Base-by-base conservation (phyloP, 2,113 vertebrate species). In the Dromiciops gliroides region DNA sequence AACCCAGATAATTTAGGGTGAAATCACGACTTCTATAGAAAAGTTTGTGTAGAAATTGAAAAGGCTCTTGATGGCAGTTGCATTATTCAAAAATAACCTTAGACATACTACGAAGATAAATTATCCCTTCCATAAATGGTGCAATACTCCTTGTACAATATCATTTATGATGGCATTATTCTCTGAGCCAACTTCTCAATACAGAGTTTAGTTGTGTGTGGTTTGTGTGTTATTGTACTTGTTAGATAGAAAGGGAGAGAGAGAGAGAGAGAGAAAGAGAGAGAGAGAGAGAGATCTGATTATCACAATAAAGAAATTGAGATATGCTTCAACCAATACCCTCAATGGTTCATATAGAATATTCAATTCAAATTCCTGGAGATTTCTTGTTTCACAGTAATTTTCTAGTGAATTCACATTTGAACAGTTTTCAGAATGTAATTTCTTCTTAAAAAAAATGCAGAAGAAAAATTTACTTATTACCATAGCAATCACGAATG, bases 331-430 rank as follows among this genome's bases (percentile, higher is more conserved):
- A 95, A 93, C 94, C 94, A 98, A 95, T 97, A 93, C 93, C 92
- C 96, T 94, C 48, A 91, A 97, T 97, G 95, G 95, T 98, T 31
- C 3, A 0, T 97, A 22, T 50, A 89, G 60, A 83, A n/a, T 97
- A 95, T 98, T 96, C 90, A 92, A 51, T 88, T 96, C 97, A 98
- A 98, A 98, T 98, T 98, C 98, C 98, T 98, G 91, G 93, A 97
- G 97, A 97, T 98, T 98, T 98, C 97, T 96, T 93, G 96, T 98
- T 98, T 98, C 97, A 98, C 89, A 60, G 96, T 96, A 98, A 98
- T 98, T 98, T 98, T 98, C 98, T 98, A 94, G 51, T 96, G 95
- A 51, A 25, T 98, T 97, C 97, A 96, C 44, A 91, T 94, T 98
- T 97, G 96, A 97, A 92, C 96, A 97, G 93, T 97, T 98, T 96